Evolutionary conservation across 1,140 invertebrate genomes (phyloP), one percentile per base, ranked within the genome.

Genomic region (Pogonognathellus flavescens): DNA sequence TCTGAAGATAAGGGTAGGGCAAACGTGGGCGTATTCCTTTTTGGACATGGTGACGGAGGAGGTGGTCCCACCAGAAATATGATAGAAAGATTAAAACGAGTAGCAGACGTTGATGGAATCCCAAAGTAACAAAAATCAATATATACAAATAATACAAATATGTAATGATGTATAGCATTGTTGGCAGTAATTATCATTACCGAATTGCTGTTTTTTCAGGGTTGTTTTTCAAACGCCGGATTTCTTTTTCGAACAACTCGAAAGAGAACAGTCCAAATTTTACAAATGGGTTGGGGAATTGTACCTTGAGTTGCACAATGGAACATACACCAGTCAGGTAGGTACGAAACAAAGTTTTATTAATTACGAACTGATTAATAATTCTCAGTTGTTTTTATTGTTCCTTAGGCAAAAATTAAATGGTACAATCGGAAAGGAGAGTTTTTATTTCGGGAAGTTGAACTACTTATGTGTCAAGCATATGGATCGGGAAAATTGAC

Each of bases 291-390:
- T 89, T 60, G 92, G 92, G 11, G 92, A 93, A 87, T 87, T 93
- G 16, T 93, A 92, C 88, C 88, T 93, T 53, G 92, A 93, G 84
- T 82, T 93, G 18, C 92, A 93, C 88, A 93, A 93, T 90, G 92
- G 91, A n/a, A 93, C 92, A 7, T 93, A 93, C 89, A 93, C 92
- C 5, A 92, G 92, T 13, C 92, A 93, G 88, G 91, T 91, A 13
- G n/a, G n/a, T n/a, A n/a, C n/a, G n/a, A n/a, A n/a, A n/a, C n/a
- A n/a, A n/a, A n/a, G n/a, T n/a, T n/a, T n/a, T n/a, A n/a, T n/a
- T n/a, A n/a, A n/a, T n/a, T n/a, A n/a, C n/a, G n/a, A n/a, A n/a
- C n/a, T n/a, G n/a, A n/a, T n/a, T n/a, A n/a, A n/a, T n/a, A n/a
- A n/a, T n/a, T n/a, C n/a, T n/a, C n/a, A n/a, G n/a, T n/a, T n/a